A percentile compares a stretch with the other conserved stretches of the same genome.
phyloP scores from a whole-genome alignment of 1,140 invertebrate genomes.

The Thalassaphorura encarpata region DNA sequence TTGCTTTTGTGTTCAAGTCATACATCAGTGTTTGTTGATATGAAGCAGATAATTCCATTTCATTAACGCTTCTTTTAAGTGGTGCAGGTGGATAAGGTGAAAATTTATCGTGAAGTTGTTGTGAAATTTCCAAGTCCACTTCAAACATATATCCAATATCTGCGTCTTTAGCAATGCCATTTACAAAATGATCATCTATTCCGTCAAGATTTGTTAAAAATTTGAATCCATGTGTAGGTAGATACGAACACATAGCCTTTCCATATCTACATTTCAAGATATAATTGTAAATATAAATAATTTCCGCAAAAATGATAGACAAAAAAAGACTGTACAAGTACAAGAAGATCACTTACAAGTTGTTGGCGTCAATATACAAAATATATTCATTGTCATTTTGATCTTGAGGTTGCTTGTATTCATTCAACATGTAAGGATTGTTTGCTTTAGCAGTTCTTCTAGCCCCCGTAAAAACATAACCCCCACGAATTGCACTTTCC shows the following conservation, averaged over 20 bases:
- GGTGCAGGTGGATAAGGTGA: conserved; percentile 43
- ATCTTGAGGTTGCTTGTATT: conserved; percentile 38
- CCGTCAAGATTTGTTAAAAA: conserved; percentile 38
- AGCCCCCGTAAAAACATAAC: conserved; percentile 34
- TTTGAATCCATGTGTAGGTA: conserved; percentile 29
- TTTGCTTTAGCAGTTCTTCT: conserved; percentile 41
- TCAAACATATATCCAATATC: conserved; percentile 46
- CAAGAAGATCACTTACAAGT: conserved; percentile 34
- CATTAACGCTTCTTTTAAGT: conserved; percentile 31
- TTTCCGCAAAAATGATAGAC: too few relatives aligned
- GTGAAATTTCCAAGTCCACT: conserved; percentile 35
- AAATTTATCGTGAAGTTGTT: conserved; percentile 43
- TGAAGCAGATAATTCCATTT: not conserved
- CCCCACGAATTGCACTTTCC: conserved; percentile 34
- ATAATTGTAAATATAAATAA: too few relatives aligned
- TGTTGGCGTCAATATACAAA: conserved; percentile 45
- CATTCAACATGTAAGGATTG: conserved; percentile 39
- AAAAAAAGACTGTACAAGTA: too few relatives aligned
- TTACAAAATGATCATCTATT: conserved; percentile 14
- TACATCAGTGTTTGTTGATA: not conserved
- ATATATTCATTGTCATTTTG: conserved; percentile 36
- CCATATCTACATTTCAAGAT: too few relatives aligned
- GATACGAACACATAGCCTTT: not conserved
- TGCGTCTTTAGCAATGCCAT: conserved; percentile 34
- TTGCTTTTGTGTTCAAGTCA: not conserved